Base-by-base conservation (phyloP, 2,797 vertebrate genomes). In the Holocentrus rufus region DNA sequence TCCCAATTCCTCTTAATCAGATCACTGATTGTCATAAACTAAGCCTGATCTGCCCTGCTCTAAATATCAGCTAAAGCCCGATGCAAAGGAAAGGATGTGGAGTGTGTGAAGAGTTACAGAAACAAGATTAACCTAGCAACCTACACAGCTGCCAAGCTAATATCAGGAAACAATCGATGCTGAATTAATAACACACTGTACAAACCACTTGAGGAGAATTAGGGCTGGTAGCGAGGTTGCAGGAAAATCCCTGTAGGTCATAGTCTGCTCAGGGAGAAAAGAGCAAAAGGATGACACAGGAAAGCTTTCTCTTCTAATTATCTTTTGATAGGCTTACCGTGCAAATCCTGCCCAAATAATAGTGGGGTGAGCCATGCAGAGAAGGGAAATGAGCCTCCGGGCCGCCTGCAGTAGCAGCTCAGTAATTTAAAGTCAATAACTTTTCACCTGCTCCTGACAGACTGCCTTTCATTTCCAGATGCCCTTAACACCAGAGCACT, bases 291-390 rank as follows among this genome's bases (percentile, higher is more conserved):
- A 4, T 44, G 55, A 62, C 34, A 55, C 14, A 76, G 46, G 30
- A 66, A 68, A 79, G 34, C 50, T 76, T 68, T 82, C 49, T 59
- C 54, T 46, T 81, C 50, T 84, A 87, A 89, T 89, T 83, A 81
- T 84, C 55, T 84, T 69, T 58, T 57, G 70, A 84, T 80, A 69
- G 66, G 25, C 55, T 69, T 60, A 66, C 74, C 72, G 23, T 72
- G 76, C 10, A 74, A 80, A 87, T 82, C 77, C 61, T 81, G 68
- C 30, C 52, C 57, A 82, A 76, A 82, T 82, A 82, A 79, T 63
- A 62, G 62, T 57, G 7, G 25, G 39, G 17, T 44, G 69, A 86
- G 49, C 34, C 53, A 36, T 30, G 62, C 72, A 57, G 66, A 65
- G 83, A 72, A 49, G 52, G 70, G 75, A 79, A 86, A 88, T 77